Evolutionary conservation across 2,797 vertebrate genomes (phyloP).

Genomic region (Typhlichthys eigenmanni): DNA sequence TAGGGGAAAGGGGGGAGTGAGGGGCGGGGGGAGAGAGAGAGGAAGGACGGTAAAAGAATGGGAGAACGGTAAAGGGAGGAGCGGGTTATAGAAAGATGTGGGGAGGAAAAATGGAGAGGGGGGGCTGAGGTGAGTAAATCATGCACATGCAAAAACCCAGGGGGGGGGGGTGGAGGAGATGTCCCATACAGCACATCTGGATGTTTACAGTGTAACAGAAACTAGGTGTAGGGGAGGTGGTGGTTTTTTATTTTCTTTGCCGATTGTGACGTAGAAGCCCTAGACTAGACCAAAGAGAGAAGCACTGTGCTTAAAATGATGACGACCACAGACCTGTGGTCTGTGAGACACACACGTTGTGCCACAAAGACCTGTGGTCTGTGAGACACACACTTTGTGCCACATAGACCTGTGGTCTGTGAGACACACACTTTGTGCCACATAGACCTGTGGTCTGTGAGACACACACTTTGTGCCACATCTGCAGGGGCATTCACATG

Average conservation of each 20-base stretch:
- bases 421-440: constrained; percentile 10
- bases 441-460: constrained; percentile 9
- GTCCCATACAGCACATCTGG: constrained; percentile 51
- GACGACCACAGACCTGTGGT: too few species aligned
- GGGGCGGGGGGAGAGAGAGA: constrained; percentile 14
- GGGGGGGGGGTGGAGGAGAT: background rate
- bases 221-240: background rate
- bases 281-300: too few species aligned
- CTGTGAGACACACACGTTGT: too few species aligned
- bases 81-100: constrained; percentile 28
- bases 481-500: constrained; percentile 24
- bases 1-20: background rate
- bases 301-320: too few species aligned
- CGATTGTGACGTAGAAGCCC: too few species aligned
- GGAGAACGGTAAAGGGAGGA: constrained; percentile 36
- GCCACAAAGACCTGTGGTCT: too few species aligned
- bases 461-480: constrained; percentile 13
- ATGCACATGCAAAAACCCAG: constrained; percentile 73
- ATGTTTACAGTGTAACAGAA: constrained; percentile 23
- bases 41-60: constrained; percentile 19
- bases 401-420: too few species aligned
- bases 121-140: constrained; percentile 63
- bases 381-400: too few species aligned
- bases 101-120: constrained; percentile 43
- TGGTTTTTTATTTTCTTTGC: background rate